Base-by-base conservation (phyloP, 1,140 invertebrate genomes). In the Daktulosphaira vitifoliae region DNA sequence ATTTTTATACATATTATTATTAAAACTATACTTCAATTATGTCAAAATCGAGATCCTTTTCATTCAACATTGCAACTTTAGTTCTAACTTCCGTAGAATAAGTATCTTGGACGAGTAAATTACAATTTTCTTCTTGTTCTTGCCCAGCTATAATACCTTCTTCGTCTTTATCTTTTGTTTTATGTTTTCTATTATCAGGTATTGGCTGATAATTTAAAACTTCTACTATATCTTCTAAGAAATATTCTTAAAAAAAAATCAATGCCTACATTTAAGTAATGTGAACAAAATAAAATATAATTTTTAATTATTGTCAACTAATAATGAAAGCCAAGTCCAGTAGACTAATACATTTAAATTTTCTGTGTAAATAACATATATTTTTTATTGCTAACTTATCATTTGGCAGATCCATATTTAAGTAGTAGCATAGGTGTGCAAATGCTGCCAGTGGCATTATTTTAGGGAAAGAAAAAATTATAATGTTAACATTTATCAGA, bases 41-140 rank as follows among this genome's bases (percentile, higher is more conserved):
- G 74, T 97, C 93, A 75, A 96, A 96, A 70, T 86, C 89, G 54
- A 95, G 81, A 76, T 96, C 90, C 73, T 89, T 89, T 72, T 98
- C 95, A 26, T 82, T 89, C 9, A 98, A 68, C 71, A 83, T 78
- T 0, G 81, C 74, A 84, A 98, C 84, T 0, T 86, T 79, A 46
- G 81, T 77, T 44, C 77, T 81, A 0, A 92, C 94, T 64, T 81
- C 75, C 20, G 76, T 69, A 4, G 78, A 77, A 68, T 87, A 87
- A 73, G 76, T 66, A 73, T 42, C 13, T 11, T 65, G 53, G 1
- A 79, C 72, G 48, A 80, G 73, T 71, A 87, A 85, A 72, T 91
- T 91, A 38, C 89, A 73, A 76, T 92, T 90, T 71, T 87, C 85
- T n/a, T 90, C 88, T 1, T 77, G 78, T 65, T 87, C 85, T 2